Evolutionary conservation across 2,113 vertebrate genomes (phyloP).

Genomic region (Pseudopipra pipra): DNA sequence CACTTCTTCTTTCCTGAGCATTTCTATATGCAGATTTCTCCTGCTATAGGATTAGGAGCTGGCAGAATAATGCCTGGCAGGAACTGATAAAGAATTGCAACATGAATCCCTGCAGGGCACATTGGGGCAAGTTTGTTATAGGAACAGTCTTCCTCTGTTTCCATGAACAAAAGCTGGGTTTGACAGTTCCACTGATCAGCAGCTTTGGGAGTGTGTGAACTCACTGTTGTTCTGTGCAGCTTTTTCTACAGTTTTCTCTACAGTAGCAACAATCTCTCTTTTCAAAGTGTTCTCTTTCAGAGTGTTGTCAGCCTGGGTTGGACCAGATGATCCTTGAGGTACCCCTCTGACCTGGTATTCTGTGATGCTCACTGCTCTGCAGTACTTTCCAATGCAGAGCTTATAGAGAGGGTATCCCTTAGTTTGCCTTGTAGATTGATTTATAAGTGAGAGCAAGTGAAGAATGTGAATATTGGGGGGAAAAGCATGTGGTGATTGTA

Average conservation of each 20-base stretch:
- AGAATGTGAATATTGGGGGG: rapidly evolving
- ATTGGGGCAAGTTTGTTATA: constrained; percentile 57
- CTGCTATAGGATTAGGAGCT: neutral
- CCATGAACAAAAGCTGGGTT: constrained; percentile 55
- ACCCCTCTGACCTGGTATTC: neutral
- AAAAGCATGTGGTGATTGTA: neutral
- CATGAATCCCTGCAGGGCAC: constrained; percentile 36
- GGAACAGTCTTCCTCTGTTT: constrained; percentile 66
- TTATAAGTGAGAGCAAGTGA: neutral
- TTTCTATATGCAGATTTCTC: neutral
- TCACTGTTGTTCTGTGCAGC: neutral
- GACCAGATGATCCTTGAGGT: neutral
- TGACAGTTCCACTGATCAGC: constrained; percentile 59
- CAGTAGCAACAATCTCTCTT: neutral
- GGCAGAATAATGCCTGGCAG: constrained; percentile 21
- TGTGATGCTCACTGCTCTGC: neutral
- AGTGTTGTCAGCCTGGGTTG: neutral
- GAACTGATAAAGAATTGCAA: constrained; percentile 57
- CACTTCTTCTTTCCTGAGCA: neutral
- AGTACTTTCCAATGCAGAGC: neutral
- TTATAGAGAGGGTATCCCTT: neutral
- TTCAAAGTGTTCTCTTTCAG: neutral
- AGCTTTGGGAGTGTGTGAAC: constrained; percentile 47
- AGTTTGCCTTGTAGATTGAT: neutral
- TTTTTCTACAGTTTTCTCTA: constrained; percentile 33